Base-by-base conservation (phyloP, 1,140 invertebrate species). In the Drosophila funebris region DNA sequence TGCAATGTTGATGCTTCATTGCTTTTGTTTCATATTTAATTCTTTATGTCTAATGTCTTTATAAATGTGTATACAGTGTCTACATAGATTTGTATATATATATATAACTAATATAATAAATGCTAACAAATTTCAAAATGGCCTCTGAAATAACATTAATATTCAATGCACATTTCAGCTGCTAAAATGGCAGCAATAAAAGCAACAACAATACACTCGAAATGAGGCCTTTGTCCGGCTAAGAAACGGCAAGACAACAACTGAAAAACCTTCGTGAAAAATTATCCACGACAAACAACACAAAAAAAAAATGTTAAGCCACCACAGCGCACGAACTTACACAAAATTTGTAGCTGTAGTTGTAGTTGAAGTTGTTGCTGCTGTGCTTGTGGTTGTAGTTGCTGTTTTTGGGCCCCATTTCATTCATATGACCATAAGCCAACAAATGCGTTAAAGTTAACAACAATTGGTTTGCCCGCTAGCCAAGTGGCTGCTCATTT, bases 231-330 rank as follows among this genome's bases (percentile, higher is more conserved):
- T 84, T 84, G 78, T 69, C 78, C 80, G 60, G 60, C 80, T 70
- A 74, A 76, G 69, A 66, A 71, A 76, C 67, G 29, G 53, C 64
- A 70, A 41, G 36, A 41, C 29, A 41, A 68, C 80, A 73, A 80
- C 67, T 76, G 73, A 87, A 82, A 85, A 87, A 87, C 83, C 82
- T 88, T 87, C 82, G 87, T 88, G 67, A 88, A 87, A 85, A 85
- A 82, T 85, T 87, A 85, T 64, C 74, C 82, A 87, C 82, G 74
- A 82, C 61, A 29, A 53, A 60, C 52, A 57, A 43, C 22, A 31
- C 14, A 58, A 53, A 57, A 43, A 29, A 68, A 68, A 53, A 37
- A 64, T 74, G 66, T 63, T 56, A 24, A 56, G 58, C 67, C 72
- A 68, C 24, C 36, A 41, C 31, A 20, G 37, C 48, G 20, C 78